Base-by-base conservation (phyloP, 2,113 vertebrate genomes). In the Neogale vison region DNA sequence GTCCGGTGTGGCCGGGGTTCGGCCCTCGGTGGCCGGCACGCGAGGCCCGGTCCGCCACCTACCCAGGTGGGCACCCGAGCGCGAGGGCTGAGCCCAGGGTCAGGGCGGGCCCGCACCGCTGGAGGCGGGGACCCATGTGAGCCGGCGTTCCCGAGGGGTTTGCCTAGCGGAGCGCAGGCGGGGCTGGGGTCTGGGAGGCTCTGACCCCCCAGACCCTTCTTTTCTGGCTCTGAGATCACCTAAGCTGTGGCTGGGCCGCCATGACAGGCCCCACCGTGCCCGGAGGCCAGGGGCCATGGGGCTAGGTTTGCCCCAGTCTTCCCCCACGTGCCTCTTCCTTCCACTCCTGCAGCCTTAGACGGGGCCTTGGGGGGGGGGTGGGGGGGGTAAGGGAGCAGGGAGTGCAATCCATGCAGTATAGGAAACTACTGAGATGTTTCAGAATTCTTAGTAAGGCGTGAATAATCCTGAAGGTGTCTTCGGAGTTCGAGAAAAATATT, bases 221-320 rank as follows among this genome's bases (percentile, higher is more conserved):
- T 91, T 63, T 57, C 55, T 20, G 6, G 42, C 72, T 79, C 34
- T 34, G 47, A 84, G 91, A 85, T 93, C 81, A 72, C 92, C 93
- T 88, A 29, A 65, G 7, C 65, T 34, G 79, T 42, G 20, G 17
- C 55, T 14, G 72, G 95, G 96, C 87, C 91, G 71, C 96, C 96
- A 96, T 96, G 86, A 95, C 95, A 91, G 96, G 94, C 91, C 91
- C 89, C 81, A 61, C 71, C 23, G 50, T 17, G 47, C 34, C 10
- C 7, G 55, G 86, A 72, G 26, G 72, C 71, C 80, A 9, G 72
- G 88, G 95, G 39, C 72, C 72, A 1, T 2, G 59, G 84, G 29
- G 12, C 86, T 31, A 7, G 26, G 55, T 80, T 59, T 50, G 55
- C 34, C 88, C 88, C 63, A 0, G 57, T 4, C 21, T 21, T 13